Conservation (phyloP, 1,140 invertebrate genomes). For the Pogonognathellus flavescens region DNA sequence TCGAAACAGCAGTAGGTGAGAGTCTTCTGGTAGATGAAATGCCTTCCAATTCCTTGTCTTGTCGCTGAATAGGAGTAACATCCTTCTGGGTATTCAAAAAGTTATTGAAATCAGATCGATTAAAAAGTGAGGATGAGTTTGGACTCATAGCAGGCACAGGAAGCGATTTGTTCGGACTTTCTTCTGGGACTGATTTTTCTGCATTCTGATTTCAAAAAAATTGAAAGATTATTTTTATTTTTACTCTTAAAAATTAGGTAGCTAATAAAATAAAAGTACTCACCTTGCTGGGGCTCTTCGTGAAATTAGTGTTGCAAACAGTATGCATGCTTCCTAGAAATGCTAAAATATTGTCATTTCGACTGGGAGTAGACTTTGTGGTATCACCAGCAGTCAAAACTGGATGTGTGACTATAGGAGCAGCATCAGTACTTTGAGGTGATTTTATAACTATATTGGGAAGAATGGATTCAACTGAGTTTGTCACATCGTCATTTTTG, state of each 20-base stretch:
- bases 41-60: background rate
- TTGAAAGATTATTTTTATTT: background rate
- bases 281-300: slow-evolving; percentile 24
- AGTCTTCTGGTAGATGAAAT: background rate
- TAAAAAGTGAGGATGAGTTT: background rate
- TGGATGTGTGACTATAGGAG: background rate
- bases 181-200: no score
- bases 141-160: no score
- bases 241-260: background rate
- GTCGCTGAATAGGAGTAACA: background rate
- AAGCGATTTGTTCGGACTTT: background rate
- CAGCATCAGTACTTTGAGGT: background rate
- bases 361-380: background rate
- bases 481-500: no score
- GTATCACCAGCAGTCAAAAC: background rate
- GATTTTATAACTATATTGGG: background rate
- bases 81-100: background rate
- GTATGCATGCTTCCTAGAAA: slow-evolving; percentile 52
- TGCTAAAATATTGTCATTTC: slow-evolving; percentile 18
- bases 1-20: background rate
- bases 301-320: slow-evolving; percentile 32
- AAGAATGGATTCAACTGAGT: background rate
- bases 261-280: background rate
- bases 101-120: background rate
- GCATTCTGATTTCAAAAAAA: background rate